phyloP scores from a whole-genome alignment of 1,140 invertebrate genomes.

The Cyphomyrmex costatus region DNA sequence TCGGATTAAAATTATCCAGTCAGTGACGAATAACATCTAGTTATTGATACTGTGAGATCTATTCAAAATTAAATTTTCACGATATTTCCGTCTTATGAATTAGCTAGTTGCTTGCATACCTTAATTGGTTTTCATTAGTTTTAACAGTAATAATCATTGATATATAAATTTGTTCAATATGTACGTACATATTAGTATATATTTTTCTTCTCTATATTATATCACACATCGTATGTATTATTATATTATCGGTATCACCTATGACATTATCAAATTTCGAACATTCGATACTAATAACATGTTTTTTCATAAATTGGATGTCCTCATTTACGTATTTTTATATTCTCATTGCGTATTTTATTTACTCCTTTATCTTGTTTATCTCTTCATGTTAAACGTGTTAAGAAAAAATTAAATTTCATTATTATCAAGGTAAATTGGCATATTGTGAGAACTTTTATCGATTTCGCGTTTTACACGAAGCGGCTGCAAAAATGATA shows the following conservation, averaged over 20 bases:
- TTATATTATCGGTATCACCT: neutral
- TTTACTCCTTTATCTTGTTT: neutral
- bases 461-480: constrained; percentile 11
- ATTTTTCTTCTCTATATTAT: neutral
- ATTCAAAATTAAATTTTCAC: constrained; percentile 32
- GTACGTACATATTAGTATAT: neutral
- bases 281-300: neutral
- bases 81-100: neutral
- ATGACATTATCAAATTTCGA: constrained; percentile 35
- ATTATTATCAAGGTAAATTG: neutral
- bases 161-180: neutral
- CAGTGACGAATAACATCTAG: neutral
- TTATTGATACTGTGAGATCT: neutral
- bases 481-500: constrained; percentile 56
- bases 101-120: neutral
- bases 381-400: neutral
- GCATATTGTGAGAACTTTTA: constrained; percentile 30
- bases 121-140: constrained; percentile 21
- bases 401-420: constrained; percentile 21
- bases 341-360: neutral
- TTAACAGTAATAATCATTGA: neutral
- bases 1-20: constrained; percentile 38
- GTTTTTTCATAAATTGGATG: neutral
- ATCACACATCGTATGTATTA: neutral
- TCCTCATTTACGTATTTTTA: neutral